A percentile compares a stretch with the other conserved stretches of the same genome.
These are phyloP conservation scores for Antennarius striatus DNA, from an alignment of 2,113 vertebrate species.

Conservation along the genomic window DNA sequence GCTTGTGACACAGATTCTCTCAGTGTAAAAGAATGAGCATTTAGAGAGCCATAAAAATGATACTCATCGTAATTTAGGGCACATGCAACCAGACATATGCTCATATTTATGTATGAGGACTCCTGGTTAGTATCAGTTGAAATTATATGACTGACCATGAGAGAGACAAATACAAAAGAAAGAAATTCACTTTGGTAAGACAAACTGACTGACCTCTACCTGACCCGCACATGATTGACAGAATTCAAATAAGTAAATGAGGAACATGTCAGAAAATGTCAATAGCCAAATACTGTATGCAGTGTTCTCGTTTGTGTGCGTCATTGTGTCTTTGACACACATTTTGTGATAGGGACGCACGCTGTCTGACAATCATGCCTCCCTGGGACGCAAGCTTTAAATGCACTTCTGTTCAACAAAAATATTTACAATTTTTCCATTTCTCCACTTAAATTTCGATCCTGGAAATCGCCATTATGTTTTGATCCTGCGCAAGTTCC, in stretches of 20 bases:
- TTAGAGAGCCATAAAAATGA: conserved; percentile 33
- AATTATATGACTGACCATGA: conserved; percentile 44
- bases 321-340: background rate
- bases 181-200: conserved; percentile 11
- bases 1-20: conserved; percentile 36
- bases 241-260: conserved; percentile 38
- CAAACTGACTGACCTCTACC: conserved; percentile 23
- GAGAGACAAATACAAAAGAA: conserved; percentile 27
- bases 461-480: too few relatives aligned
- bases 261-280: conserved; percentile 42
- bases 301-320: conserved; percentile 8
- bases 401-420: too few relatives aligned
- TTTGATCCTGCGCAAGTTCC: too few relatives aligned
- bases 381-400: too few relatives aligned
- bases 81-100: conserved; percentile 11
- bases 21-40: conserved; percentile 39
- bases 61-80: conserved; percentile 34
- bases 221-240: conserved; percentile 35
- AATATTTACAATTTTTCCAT: too few relatives aligned
- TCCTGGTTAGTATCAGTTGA: conserved; percentile 20
- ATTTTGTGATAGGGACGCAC: too few relatives aligned
- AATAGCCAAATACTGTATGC: conserved; percentile 31
- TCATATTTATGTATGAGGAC: conserved; percentile 53
- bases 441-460: too few relatives aligned
- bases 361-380: too few relatives aligned